Base-by-base conservation (phyloP, 2,888 invertebrate species). In the Idaea straminata region DNA sequence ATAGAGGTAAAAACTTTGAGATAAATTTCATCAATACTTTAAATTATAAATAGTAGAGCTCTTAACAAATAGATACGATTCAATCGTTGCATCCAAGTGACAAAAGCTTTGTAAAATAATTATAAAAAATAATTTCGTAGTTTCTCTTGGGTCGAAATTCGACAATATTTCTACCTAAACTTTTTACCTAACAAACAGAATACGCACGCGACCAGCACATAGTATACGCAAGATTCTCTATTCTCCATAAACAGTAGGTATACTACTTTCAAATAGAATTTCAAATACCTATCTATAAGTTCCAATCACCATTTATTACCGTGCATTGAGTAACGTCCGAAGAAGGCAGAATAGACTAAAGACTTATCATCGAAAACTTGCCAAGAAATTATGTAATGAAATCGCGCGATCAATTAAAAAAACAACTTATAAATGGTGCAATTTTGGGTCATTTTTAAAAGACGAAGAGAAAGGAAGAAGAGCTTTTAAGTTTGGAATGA, bases 301-400 rank as follows among this genome's bases (percentile, higher is more conserved):
- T 47, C 47, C 47, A 47, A 47, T 47, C 47, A 47, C 47, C 47
- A 47, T 47, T 47, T 47, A 47, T 47, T 47, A 47, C 47, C 47
- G 47, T 13, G 13, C 47, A 47, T 47, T 47, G 47, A 47, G 47
- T 47, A 47, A 13, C 10, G 13, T 47, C 13, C 47, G 10, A 47
- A 10, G 47, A 47, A 47, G 47, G 47, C 10, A 47, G 13, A 47
- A 6, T 47, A 13, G 47, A 47, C 47, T 6, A 47, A 7, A 6
- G 6, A 47, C 47, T 47, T 47, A 13, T 47, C 10, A 47, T 47
- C 47, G 47, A 47, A 2, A 47, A 13, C 13, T 6, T 47, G 7
- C 47, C 47, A 4, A 13, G 10, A 10, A 10, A 13, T 47, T 10
- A 10, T 47, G 47, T 47, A 5, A 10, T 47, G 7, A 13, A 10